Percentiles rank a stretch among this genome's conserved stretches.
phyloP scores from a whole-genome alignment of 2,113 vertebrate genomes.

The Dipodomys spectabilis region DNA sequence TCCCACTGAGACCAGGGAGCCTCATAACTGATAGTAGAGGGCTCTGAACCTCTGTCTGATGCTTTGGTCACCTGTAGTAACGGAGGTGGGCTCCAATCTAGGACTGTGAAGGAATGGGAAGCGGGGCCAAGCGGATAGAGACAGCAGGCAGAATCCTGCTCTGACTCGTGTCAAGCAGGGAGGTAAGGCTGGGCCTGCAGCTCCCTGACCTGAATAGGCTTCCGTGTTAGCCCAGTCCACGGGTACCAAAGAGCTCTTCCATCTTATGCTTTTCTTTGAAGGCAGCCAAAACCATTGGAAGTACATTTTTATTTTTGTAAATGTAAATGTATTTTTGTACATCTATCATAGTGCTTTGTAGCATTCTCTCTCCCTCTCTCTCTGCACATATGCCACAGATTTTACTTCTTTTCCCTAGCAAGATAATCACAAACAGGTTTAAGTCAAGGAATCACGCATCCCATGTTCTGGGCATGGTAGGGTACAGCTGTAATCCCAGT shows the following conservation, averaged over 20 bases:
- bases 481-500: not conserved
- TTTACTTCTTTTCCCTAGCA: not conserved
- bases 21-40: not conserved
- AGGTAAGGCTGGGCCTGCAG: not conserved
- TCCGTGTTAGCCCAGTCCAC: not conserved
- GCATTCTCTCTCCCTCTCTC: not conserved
- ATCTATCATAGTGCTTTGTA: slow-evolving; percentile 41
- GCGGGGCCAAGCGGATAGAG: not conserved
- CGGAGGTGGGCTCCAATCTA: not conserved
- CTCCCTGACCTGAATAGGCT: not conserved
- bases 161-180: not conserved
- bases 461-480: not conserved
- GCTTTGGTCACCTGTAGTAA: not conserved
- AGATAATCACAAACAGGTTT: not conserved
- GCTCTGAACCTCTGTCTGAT: not conserved
- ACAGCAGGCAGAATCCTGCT: not conserved
- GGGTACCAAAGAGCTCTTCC: not conserved
- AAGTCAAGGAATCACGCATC: not conserved
- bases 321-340: not conserved
- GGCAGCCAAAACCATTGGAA: slow-evolving; percentile 5
- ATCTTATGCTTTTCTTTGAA: slow-evolving; percentile 47
- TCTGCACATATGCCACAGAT: not conserved
- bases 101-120: not conserved
- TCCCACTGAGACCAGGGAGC: not conserved
- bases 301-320: slow-evolving; percentile 3